Conservation (phyloP, 2,797 vertebrate species). For the Lutjanus campechanus region DNA sequence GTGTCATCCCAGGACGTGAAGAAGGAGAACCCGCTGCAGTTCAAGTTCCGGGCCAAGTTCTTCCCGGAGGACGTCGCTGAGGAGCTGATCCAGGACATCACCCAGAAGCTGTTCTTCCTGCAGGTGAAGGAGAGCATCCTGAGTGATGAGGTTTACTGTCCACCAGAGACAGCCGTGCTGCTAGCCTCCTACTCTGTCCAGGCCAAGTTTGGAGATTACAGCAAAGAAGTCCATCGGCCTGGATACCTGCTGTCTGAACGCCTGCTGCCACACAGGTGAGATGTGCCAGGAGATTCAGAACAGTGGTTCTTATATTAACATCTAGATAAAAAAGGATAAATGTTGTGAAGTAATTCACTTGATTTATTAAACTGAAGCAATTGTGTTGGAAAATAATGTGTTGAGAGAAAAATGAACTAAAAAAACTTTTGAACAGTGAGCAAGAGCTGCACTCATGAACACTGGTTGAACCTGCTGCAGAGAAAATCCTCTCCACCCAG, state of each 20-base stretch:
- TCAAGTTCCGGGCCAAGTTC: constrained; percentile 96
- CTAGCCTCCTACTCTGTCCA: constrained; percentile 97
- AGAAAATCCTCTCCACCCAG: constrained; percentile 8
- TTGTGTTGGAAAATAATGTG: not conserved
- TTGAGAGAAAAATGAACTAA: not conserved
- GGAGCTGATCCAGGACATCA: constrained; percentile 98
- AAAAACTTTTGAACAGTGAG: not conserved
- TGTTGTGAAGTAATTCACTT: not conserved
- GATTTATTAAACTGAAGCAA: not conserved
- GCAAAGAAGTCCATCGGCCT: constrained; percentile 89
- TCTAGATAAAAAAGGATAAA: not conserved
- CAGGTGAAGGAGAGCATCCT: constrained; percentile 96
- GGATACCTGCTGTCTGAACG: constrained; percentile 94
- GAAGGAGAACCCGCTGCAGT: constrained; percentile 96
- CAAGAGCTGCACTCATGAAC: not conserved
- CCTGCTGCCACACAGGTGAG: constrained; percentile 94
- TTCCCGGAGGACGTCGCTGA: constrained; percentile 96
- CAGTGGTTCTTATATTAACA: too few species aligned
- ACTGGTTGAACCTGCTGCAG: not conserved
- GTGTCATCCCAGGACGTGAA: constrained; percentile 95
- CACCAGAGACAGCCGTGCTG: constrained; percentile 96
- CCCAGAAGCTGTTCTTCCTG: constrained; percentile 98
- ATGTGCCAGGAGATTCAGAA: not conserved
- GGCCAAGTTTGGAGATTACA: constrained; percentile 95
- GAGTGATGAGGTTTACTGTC: constrained; percentile 96